phyloP scores from a whole-genome alignment of 2,888 invertebrate genomes.

The Cephus nigrinus region DNA sequence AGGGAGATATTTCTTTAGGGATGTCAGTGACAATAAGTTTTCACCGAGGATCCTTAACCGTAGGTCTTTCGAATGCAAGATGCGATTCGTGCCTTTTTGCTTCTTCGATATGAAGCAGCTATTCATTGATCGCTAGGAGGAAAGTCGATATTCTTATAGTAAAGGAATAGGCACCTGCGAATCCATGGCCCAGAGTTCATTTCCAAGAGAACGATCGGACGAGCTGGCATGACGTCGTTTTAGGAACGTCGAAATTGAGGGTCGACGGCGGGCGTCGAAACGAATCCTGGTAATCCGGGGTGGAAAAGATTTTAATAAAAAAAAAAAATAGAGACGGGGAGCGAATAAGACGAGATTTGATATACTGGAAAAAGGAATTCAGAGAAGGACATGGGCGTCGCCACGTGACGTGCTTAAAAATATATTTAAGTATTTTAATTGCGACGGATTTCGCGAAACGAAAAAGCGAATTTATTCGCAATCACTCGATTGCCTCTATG shows the following conservation, averaged over 20 bases:
- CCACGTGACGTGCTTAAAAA: slow-evolving; percentile 32
- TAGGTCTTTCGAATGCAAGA: neutral
- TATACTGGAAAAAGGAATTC: neutral
- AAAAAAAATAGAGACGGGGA: neutral
- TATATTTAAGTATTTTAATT: slow-evolving; percentile 56
- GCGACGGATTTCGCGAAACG: slow-evolving; percentile 47
- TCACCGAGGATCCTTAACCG: neutral
- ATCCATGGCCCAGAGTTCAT: neutral
- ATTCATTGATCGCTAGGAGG: neutral
- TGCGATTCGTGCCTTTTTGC: neutral
- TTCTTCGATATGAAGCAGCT: neutral
- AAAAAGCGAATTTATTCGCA: slow-evolving; percentile 47
- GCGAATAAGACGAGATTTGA: neutral
- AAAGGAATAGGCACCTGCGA: neutral
- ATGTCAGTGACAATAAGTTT: neutral
- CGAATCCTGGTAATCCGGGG: neutral
- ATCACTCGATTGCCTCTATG: slow-evolving; percentile 49
- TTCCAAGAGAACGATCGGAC: neutral
- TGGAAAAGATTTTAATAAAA: neutral
- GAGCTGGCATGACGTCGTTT: neutral
- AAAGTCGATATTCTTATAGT: neutral
- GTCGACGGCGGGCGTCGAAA: neutral
- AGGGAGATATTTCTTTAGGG: neutral
- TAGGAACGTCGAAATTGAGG: neutral
- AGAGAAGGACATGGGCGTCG: neutral